Evolutionary conservation across 2,888 invertebrate species (phyloP), one percentile per base, ranked within the genome.

Genomic region (Muschampia plurimacula): DNA sequence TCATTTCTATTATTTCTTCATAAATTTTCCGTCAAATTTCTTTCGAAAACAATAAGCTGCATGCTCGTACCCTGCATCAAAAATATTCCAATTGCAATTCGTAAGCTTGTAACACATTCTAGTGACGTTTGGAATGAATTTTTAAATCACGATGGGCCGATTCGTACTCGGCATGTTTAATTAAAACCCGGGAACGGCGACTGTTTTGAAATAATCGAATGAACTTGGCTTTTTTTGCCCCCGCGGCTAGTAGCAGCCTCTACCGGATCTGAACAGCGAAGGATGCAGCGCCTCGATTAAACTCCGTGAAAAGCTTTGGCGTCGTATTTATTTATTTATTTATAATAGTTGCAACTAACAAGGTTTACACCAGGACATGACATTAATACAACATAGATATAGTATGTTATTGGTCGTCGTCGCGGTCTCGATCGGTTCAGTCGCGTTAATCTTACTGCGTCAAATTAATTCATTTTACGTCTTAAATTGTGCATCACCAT

Each of bases 181-280:
- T 76, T 76, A 76, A 76, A 74, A 67, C 62, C 72, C 57, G 57
- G 28, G 28, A 57, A 82, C 82, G 86, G 78, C 86, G 85, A 85
- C 86, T 82, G 84, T 85, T 83, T 82, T 83, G 81, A 85, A 88
- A 89, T 86, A 88, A 85, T 84, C 83, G 81, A 87, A 89, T 88
- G 86, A 86, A 74, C 74, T 55, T 70, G 32, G 36, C 36, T 32
- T 49, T 66, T n/a, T 72, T 70, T 59, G n/a, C 65, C 22, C 63
- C 69, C 55, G 28, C 28, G n/a, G 69, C 52, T 28, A 44, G 57
- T 70, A 55, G 55, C 28, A 22, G 41, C 64, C 44, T 55, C 41
- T 7, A 55, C 41, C 55, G 46, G 46, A 39, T 59, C 49, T 60
- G 49, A 32, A 62, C 22, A 36, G 41, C 44, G 59, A 41, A 60